Percentiles rank a stretch among this genome's conserved stretches.
Evolutionary conservation across 1,140 invertebrate species (phyloP).

Genomic region (Eriosoma lanigerum): DNA sequence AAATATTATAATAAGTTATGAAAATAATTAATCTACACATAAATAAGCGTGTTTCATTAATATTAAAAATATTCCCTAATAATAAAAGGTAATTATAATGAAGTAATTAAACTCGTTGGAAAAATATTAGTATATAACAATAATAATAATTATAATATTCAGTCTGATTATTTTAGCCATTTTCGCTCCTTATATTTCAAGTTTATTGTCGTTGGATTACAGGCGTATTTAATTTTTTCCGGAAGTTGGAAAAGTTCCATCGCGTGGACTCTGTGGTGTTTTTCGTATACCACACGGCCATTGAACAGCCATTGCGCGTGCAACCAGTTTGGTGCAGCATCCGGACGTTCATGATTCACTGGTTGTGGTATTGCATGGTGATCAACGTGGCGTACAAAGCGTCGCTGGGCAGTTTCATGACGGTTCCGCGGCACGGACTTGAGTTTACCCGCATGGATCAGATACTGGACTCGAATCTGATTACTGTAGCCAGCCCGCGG

Average conservation of each 20-base stretch:
- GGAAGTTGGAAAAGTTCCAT: constrained; percentile 2
- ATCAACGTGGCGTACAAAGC: constrained; percentile 54
- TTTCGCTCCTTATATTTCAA: no score
- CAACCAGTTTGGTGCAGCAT: constrained; percentile 37
- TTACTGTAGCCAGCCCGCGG: constrained; percentile 48
- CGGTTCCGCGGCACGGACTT: constrained; percentile 51
- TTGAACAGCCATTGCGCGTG: constrained; percentile 52
- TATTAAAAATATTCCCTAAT: no score
- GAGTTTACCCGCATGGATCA: constrained; percentile 53
- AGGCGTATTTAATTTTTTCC: constrained; percentile 34
- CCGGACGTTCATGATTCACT: constrained; percentile 52
- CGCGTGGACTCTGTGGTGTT: constrained; percentile 27
- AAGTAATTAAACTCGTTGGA: no score
- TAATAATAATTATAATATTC: no score
- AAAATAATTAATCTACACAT: no score
- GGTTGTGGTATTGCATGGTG: constrained; percentile 53
- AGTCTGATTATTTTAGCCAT: no score
- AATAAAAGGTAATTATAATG: no score
- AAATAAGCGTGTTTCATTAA: no score
- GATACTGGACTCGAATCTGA: constrained; percentile 51
- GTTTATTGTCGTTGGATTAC: no score
- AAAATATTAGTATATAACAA: no score
- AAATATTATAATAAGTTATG: no score
- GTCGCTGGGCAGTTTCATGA: constrained; percentile 54
- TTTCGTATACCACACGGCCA: constrained; percentile 49